Evolutionary conservation across 2,797 vertebrate species (phyloP), one percentile per base, ranked within the genome.

Genomic region (Lateolabrax maculatus): DNA sequence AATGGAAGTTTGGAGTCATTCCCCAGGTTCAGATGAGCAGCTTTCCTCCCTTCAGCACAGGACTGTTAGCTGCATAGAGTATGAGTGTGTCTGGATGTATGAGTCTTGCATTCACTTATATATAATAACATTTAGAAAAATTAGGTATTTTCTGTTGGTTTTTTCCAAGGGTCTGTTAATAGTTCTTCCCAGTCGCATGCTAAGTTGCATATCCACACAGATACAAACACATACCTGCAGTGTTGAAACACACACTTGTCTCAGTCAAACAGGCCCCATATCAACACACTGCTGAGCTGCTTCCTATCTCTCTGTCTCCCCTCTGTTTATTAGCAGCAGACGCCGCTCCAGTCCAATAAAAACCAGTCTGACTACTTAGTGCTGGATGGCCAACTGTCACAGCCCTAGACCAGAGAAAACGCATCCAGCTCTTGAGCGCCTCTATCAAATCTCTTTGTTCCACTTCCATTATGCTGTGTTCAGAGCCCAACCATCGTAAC

Each of bases 1-100:
- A 93, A 94, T 94, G 91, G 93, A 93, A 92, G 92, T 93, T 93
- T 89, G 92, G 87, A 93, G 91, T 92, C 89, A 87, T 91, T 92
- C 87, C 87, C 88, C 82, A 87, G 92, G 91, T 95, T 92, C 85
- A 92, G 90, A 94, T 90, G 91, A 93, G 93, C 86, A 79, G 88
- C 88, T 89, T 87, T 66, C 68, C 79, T 86, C 84, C 88, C 86
- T 68, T 86, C 69, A 58, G 87, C 86, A 83, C 80, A 79, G 86
- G 77, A 81, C 87, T 75, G 91, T 88, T 84, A 67, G 88, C 77
- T 78, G 85, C 81, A 86, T 81, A 64, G 75, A 71, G 66, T 65
- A 48, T 23, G 76, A 64, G 63, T 66, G 83, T 53, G 57, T 80
- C 55, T 80, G 71, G 44, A 75, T 80, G 75, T 62, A 71, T 52